phyloP scores from a whole-genome alignment of 2,888 invertebrate genomes.

The Marronus borbonicus region DNA sequence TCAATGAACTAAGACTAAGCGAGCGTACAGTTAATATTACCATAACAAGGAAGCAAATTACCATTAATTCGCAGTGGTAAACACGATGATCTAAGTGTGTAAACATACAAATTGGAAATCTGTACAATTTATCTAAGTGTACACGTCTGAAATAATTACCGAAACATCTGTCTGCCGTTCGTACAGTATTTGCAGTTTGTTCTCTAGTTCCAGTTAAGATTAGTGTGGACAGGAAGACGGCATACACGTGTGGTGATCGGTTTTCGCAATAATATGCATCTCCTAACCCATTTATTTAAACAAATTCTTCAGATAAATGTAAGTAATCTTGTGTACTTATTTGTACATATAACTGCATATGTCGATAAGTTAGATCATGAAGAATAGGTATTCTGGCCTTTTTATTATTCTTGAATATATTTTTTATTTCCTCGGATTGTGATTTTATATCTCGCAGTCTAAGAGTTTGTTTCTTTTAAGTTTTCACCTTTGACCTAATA shows the following conservation, averaged over 20 bases:
- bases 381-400: too few species aligned
- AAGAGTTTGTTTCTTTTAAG: too few species aligned
- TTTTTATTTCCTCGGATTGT: too few species aligned
- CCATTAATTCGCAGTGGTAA: neutral
- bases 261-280: slow-evolving; percentile 18
- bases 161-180: slow-evolving; percentile 24
- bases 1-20: neutral
- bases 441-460: too few species aligned
- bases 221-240: neutral
- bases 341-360: neutral
- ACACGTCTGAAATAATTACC: slow-evolving; percentile 23
- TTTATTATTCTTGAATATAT: too few species aligned
- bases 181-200: neutral
- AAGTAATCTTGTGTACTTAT: slow-evolving; percentile 7
- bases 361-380: too few species aligned
- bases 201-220: slow-evolving; percentile 15
- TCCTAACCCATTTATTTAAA: slow-evolving; percentile 26
- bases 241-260: neutral
- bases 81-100: slow-evolving; percentile 11
- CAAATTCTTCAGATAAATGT: slow-evolving; percentile 28
- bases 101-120: slow-evolving; percentile 37
- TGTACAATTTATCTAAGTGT: slow-evolving; percentile 28
- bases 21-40: too few species aligned
- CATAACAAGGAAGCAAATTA: slow-evolving; percentile 28
- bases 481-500: too few species aligned